A percentile compares a stretch with the other conserved stretches of the same genome.
These are phyloP conservation scores for Sylvia borin DNA, from an alignment of 2,797 vertebrate species.

Conservation along the genomic window DNA sequence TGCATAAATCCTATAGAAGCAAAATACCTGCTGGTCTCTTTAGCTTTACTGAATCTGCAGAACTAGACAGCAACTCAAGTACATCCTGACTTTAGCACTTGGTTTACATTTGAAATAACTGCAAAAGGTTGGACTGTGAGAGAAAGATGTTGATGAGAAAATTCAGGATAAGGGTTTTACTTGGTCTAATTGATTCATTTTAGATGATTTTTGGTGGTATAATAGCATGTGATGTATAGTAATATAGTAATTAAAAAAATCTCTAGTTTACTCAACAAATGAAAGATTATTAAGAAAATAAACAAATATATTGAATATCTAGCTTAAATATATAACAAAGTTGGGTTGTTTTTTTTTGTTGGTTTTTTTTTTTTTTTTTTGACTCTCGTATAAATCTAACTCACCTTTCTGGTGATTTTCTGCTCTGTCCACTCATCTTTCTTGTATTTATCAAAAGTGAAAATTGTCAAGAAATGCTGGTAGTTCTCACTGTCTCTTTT, in stretches of 20 bases:
- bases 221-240: neutral
- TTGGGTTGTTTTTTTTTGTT: no score
- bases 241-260: neutral
- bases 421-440: neutral
- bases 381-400: neutral
- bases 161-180: neutral
- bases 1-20: neutral
- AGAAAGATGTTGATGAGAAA: neutral
- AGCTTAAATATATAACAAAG: neutral
- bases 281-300: neutral
- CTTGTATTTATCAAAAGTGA: neutral
- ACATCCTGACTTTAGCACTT: neutral
- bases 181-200: neutral
- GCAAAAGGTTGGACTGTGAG: neutral
- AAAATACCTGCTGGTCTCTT: neutral
- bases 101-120: neutral
- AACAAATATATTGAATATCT: accelerated
- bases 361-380: neutral
- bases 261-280: neutral
- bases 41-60: neutral
- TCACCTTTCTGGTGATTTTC: neutral
- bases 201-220: neutral
- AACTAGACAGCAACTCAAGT: neutral
- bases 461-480: neutral
- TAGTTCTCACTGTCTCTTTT: neutral